phyloP scores from a whole-genome alignment of 2,888 invertebrate species.

The Drosophila buzzatii region DNA sequence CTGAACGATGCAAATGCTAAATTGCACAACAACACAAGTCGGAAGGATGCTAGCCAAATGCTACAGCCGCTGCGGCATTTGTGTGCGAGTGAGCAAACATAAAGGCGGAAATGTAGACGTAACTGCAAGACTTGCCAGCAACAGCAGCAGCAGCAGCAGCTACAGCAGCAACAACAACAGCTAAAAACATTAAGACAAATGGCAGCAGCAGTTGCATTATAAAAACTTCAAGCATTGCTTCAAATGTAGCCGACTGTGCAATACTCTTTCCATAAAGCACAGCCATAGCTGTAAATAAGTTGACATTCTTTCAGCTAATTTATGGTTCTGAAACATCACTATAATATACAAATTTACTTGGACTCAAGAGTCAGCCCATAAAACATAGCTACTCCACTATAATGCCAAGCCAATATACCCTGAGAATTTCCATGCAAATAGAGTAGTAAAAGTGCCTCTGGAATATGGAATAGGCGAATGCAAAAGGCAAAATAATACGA shows the following conservation, averaged over 20 bases:
- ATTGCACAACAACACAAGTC: slow-evolving; percentile 38
- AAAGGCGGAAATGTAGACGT: slow-evolving; percentile 73
- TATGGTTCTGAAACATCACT: not conserved
- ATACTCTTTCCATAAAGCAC: not conserved
- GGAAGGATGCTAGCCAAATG: slow-evolving; percentile 72
- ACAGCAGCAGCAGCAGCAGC: not conserved
- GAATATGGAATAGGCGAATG: slow-evolving; percentile 46
- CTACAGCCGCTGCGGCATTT: slow-evolving; percentile 53
- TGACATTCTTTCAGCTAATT: not conserved
- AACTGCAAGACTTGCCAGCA: slow-evolving; percentile 51
- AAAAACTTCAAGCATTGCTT: slow-evolving; percentile 1
- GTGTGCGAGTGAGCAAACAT: slow-evolving; percentile 54
- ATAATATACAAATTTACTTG: not conserved
- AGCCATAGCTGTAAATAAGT: not conserved
- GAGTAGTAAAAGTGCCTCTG: slow-evolving; percentile 15
- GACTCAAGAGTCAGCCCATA: not conserved
- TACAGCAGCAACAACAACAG: slow-evolving; percentile 8
- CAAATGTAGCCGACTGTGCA: not conserved
- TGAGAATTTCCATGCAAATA: not conserved
- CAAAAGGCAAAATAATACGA: slow-evolving; percentile 61
- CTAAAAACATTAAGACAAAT: not conserved
- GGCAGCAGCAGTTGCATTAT: slow-evolving; percentile 16
- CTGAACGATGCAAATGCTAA: slow-evolving; percentile 50
- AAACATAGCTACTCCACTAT: not conserved
- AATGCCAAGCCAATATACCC: not conserved